phyloP scores from a whole-genome alignment of 2,113 vertebrate species.

The Varanus komodoensis region DNA sequence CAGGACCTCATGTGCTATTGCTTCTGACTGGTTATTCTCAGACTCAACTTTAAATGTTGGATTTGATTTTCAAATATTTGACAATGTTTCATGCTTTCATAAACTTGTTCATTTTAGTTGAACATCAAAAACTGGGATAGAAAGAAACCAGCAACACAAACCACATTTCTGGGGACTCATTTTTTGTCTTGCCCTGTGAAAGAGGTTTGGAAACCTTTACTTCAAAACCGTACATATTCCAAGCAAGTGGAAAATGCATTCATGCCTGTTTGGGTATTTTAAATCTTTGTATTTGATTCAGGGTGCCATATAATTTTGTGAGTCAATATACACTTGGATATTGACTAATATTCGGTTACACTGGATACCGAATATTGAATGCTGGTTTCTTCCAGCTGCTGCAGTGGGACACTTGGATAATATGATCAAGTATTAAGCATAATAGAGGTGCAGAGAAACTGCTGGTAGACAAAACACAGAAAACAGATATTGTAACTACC shows the following conservation, averaged over 20 bases:
- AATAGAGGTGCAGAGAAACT: neutral
- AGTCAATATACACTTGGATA: neutral
- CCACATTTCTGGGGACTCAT: neutral
- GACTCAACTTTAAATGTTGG: neutral
- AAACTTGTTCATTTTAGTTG: neutral
- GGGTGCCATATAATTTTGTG: neutral
- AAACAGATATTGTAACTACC: neutral
- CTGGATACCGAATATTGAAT: neutral
- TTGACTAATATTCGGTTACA: too few species aligned
- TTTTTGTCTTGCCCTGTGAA: neutral
- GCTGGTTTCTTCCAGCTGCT: neutral
- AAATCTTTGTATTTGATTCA: neutral
- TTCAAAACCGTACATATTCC: neutral
- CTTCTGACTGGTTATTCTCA: neutral
- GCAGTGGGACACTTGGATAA: neutral
- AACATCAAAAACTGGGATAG: neutral
- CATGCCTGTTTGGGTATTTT: neutral
- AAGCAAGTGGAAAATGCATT: neutral
- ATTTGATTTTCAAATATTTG: neutral
- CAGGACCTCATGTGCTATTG: neutral
- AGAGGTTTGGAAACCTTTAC: neutral
- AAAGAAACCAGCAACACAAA: neutral
- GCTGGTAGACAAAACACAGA: neutral
- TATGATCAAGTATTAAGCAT: neutral
- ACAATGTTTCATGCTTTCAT: neutral